Base-by-base conservation (phyloP, 2,888 invertebrate species). In the Caenorhabditis panamensis region DNA sequence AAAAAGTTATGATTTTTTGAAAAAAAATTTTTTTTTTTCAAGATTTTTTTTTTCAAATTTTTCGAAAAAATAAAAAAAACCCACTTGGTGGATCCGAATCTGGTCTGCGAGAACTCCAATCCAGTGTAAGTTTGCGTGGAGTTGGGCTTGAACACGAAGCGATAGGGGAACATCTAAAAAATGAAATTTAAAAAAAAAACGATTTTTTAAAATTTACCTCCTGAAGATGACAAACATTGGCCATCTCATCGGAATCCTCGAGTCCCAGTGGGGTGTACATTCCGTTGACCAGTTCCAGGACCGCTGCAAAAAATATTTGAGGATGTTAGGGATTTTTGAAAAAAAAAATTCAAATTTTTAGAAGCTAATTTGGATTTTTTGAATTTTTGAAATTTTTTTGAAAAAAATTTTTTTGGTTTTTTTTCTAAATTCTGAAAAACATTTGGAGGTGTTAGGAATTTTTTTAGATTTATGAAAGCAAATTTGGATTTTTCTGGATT, bases 61-160 rank as follows among this genome's bases (percentile, higher is more conserved):
- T 16, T 20, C 44, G 20, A 16, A 63, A 28, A 62, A 62, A 47
- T 20, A 9, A 22, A 31, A 63, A 63, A 31, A 26, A 47, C n/a
- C 24, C 22, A 81, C 81, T 77, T 81, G 81, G 41, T 77, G 37
- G 83, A 82, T 51, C 85, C 85, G 59, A 85, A 85, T n/a, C 85
- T 51, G 3, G 85, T 85, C 31, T 77, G 71, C 13, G 83, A 63
- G 69, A 85, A 85, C 22, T 80, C 66, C 9, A 59, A 28, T 16
- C 75, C 84, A n/a, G 76, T 67, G 56, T 68, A 80, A 11, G 82
- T 76, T 44, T 72, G 68, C 31, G 76, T 31, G 9, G 83, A 75
- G 1, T 61, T 44, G 22, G 83, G 79, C 28, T 79, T 71, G 73
- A 59, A 85, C 6, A 71, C 78, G 63, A 79, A 83, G 13, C 67